phyloP scores from a whole-genome alignment of 2,888 invertebrate genomes.

The Brenthis ino region DNA sequence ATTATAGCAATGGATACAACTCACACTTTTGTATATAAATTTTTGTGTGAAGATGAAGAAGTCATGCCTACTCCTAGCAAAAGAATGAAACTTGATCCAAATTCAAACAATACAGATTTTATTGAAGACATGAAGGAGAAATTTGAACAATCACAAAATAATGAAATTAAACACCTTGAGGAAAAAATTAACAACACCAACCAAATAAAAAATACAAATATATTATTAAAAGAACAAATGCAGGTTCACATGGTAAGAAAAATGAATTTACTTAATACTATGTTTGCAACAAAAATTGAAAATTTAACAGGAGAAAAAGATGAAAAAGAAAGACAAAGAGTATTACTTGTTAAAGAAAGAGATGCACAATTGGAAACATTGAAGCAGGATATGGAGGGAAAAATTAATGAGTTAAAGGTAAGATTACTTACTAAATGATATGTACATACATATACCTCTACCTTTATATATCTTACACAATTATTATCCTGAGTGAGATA shows the following conservation, averaged over 20 bases:
- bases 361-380: slow-evolving; percentile 60
- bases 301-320: slow-evolving; percentile 71
- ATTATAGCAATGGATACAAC: slow-evolving; percentile 61
- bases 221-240: slow-evolving; percentile 69
- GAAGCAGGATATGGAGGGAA: slow-evolving; percentile 63
- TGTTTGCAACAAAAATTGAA: slow-evolving; percentile 70
- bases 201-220: slow-evolving; percentile 63
- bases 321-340: slow-evolving; percentile 74
- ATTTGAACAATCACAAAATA: slow-evolving; percentile 70
- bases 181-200: slow-evolving; percentile 71
- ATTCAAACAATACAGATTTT: slow-evolving; percentile 43
- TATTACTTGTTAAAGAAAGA: slow-evolving; percentile 68
- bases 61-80: slow-evolving; percentile 53
- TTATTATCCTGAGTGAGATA: too few species aligned
- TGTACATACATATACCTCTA: too few species aligned
- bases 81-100: slow-evolving; percentile 58
- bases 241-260: slow-evolving; percentile 71
- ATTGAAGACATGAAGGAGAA: slow-evolving; percentile 66
- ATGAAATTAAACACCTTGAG: slow-evolving; percentile 69
- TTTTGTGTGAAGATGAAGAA: slow-evolving; percentile 46
- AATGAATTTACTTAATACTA: slow-evolving; percentile 67
- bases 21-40: slow-evolving; percentile 67
- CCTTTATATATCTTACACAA: too few species aligned
- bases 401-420: slow-evolving; percentile 67
- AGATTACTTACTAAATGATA: neutral